phyloP scores from a whole-genome alignment of 2,888 invertebrate genomes.

The Idaea biselata region DNA sequence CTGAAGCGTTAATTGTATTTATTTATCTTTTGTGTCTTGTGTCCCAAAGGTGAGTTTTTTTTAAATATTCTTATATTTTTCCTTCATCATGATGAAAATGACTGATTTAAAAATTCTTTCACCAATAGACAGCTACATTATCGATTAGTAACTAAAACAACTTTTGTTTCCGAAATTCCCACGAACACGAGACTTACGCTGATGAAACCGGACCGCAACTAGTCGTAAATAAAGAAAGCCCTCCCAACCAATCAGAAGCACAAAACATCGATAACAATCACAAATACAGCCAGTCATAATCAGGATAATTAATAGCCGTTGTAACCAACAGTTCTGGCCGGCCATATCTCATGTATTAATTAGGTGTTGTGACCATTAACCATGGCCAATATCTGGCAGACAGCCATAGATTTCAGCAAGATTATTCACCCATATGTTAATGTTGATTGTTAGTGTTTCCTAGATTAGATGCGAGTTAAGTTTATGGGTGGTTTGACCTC shows the following conservation, averaged over 20 bases:
- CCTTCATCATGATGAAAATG: too few species aligned
- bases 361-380: conserved; percentile 3
- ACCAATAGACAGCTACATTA: too few species aligned
- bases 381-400: neutral
- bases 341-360: conserved; percentile 11
- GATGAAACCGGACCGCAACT: too few species aligned
- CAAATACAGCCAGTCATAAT: neutral
- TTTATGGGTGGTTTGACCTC: neutral
- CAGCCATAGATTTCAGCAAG: neutral
- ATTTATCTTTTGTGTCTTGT: too few species aligned
- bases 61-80: too few species aligned
- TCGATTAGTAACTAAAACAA: too few species aligned
- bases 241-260: neutral
- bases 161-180: too few species aligned
- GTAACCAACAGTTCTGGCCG: conserved; percentile 3
- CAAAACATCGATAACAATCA: neutral
- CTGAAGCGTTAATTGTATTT: too few species aligned
- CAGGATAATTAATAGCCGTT: neutral
- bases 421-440: conserved; percentile 1
- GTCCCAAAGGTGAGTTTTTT: too few species aligned
- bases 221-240: too few species aligned
- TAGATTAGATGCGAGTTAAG: neutral
- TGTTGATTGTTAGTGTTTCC: neutral
- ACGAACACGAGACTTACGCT: too few species aligned
- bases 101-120: too few species aligned